phyloP scores from a whole-genome alignment of 2,113 vertebrate species.

The Coptodon bakossiorum region DNA sequence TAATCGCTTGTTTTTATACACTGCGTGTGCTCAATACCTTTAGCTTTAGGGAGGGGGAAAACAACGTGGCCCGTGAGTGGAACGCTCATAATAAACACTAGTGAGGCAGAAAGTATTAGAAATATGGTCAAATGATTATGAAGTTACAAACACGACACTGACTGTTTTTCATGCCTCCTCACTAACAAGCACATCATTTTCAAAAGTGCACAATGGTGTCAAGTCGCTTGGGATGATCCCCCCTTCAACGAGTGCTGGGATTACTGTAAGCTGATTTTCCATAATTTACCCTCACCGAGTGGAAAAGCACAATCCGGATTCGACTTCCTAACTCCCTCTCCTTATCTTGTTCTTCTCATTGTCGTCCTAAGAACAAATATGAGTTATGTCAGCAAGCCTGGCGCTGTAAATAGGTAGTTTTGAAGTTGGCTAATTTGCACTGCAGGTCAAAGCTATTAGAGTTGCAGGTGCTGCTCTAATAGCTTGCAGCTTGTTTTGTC shows the following conservation, averaged over 20 bases:
- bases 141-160: background rate
- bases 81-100: background rate
- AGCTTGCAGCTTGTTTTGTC: background rate
- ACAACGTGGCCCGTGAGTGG: background rate
- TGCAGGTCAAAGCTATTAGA: background rate
- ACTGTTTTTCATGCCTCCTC: conserved; percentile 30
- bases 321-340: conserved; percentile 54
- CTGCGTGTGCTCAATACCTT: background rate
- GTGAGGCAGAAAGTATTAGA: background rate
- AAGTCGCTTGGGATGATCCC: conserved; percentile 60
- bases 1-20: background rate
- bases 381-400: conserved; percentile 8
- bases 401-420: conserved; percentile 11
- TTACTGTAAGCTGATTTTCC: conserved; percentile 69
- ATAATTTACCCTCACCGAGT: conserved; percentile 67
- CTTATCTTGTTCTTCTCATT: conserved; percentile 60
- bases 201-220: conserved; percentile 64
- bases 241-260: conserved; percentile 53
- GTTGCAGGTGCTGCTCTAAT: background rate
- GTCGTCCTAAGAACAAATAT: conserved; percentile 47
- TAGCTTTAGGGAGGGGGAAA: background rate
- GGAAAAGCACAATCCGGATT: conserved; percentile 67
- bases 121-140: background rate
- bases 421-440: conserved; percentile 16
- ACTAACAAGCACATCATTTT: conserved; percentile 68